Evolutionary conservation across 1,140 invertebrate genomes (phyloP), one percentile per base, ranked within the genome.

Genomic region (Macrobrachium rosenbergii): DNA sequence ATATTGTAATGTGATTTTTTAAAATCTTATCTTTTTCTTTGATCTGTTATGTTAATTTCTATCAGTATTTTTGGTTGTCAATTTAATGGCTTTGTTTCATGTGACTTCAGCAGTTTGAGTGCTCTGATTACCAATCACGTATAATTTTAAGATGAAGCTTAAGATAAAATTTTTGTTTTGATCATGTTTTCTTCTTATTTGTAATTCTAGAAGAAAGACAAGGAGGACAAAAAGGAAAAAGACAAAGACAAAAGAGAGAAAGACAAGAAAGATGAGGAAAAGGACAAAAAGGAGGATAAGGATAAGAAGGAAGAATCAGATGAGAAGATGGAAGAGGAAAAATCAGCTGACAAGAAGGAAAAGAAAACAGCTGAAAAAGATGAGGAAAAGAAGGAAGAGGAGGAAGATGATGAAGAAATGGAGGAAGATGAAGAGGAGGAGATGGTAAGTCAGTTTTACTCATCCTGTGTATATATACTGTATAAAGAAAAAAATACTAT

Each of bases 181-280:
- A 52, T 52, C 12, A 10, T 52, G 12, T 52, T 52, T 52, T 52
- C 52, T 52, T 12, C 52, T 52, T 52, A 10, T 52, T 12, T 2
- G 12, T 12, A 8, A 52, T 52, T 52, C 2, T 93, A 94, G 59
- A 93, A 90, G 90, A 91, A 90, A 87, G 92, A 91, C 87, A 91
- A 90, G 82, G 67, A 82, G 17, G 72, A 87, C 43, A 82, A 82
- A 59, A 64, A 82, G 28, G 73, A 88, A 83, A 94, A 95, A 87
- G 89, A 93, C 82, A 92, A 92, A 84, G 91, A 91, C 62, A 91
- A 92, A 43, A 92, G 93, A 58, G 93, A 94, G 63, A 92, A 92
- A 83, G 91, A 92, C 52, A 91, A 92, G 59, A 52, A 64, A 45
- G 92, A 93, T 52, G 93, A 94, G 64, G 93, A 93, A 7, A 63